These are phyloP conservation scores for Seira sanloemensis DNA, from an alignment of 2,888 invertebrate genomes.

Conservation along the genomic window DNA sequence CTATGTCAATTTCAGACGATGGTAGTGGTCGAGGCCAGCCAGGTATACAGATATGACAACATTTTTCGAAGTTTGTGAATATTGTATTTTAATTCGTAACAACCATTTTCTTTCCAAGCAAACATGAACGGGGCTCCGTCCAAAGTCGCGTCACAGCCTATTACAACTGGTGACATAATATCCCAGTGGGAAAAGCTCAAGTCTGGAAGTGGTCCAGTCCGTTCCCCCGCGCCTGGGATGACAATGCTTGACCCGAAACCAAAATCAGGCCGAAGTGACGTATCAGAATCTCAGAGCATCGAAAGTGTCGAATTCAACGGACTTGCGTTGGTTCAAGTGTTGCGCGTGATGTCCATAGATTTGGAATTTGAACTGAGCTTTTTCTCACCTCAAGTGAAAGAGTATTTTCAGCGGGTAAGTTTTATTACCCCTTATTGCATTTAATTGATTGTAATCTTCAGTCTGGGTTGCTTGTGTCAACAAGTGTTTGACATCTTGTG, in stretches of 20 bases:
- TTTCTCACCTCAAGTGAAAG: conserved; percentile 66
- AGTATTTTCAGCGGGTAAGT: conserved; percentile 66
- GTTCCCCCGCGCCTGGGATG: conserved; percentile 11
- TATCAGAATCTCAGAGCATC: conserved; percentile 9
- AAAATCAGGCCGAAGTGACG: not conserved
- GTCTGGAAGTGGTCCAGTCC: conserved; percentile 4
- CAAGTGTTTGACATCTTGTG: not conserved
- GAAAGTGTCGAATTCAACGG: conserved; percentile 58
- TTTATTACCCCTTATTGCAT: not conserved
- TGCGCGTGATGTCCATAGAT: conserved; percentile 62
- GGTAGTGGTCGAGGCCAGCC: conserved; percentile 3
- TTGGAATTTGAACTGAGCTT: conserved; percentile 71
- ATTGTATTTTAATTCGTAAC: not conserved
- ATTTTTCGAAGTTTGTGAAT: not conserved
- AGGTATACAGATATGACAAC: not conserved
- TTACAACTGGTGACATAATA: conserved; percentile 68
- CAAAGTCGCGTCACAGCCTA: conserved; percentile 30
- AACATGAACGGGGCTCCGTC: not conserved
- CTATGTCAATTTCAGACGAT: conserved; percentile 70
- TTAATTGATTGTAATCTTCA: too few relatives aligned
- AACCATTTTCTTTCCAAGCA: not conserved
- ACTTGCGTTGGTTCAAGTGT: conserved; percentile 66
- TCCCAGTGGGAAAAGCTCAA: conserved; percentile 67
- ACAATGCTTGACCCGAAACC: not conserved
- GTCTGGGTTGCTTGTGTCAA: too few relatives aligned